Evolutionary conservation across 1,140 invertebrate genomes (phyloP).

Genomic region (Megathymus violae): DNA sequence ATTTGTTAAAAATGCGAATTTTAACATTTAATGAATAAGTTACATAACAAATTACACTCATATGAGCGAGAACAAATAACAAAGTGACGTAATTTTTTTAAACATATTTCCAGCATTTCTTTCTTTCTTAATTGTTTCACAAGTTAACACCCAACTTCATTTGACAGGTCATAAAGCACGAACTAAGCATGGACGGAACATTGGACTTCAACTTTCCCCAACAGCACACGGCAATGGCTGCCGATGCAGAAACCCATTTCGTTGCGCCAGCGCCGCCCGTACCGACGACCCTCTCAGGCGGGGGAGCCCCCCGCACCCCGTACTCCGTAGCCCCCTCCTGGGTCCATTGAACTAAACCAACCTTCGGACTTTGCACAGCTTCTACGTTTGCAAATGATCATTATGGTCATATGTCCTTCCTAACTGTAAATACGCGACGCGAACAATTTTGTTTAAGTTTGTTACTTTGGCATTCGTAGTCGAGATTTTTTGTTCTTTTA

Average conservation of each 20-base stretch:
- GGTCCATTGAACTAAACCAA: conserved; percentile 67
- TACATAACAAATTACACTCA: no score
- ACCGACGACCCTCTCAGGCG: conserved; percentile 68
- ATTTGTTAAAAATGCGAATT: no score
- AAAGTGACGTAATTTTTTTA: no score
- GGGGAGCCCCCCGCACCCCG: conserved; percentile 57
- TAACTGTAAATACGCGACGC: conserved; percentile 57
- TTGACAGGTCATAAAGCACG: conserved; percentile 95
- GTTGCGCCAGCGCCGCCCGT: conserved; percentile 72
- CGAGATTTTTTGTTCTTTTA: conserved; percentile 69
- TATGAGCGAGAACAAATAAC: no score
- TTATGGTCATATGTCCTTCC: conserved; percentile 33
- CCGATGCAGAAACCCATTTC: conserved; percentile 71
- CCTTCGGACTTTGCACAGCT: conserved; percentile 7
- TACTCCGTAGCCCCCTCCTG: conserved; percentile 75
- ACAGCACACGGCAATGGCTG: conserved; percentile 67
- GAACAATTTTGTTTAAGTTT: conserved; percentile 55
- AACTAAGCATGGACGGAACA: conserved; percentile 95
- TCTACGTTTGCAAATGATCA: conserved; percentile 3
- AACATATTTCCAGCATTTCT: no score
- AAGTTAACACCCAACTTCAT: conserved; percentile 25
- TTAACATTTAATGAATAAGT: no score
- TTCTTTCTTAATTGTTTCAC: no score
- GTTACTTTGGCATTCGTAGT: conserved; percentile 62
- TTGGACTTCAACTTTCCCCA: conserved; percentile 95